Conservation (phyloP, 2,797 vertebrate species). For the Australoheros facetus region DNA sequence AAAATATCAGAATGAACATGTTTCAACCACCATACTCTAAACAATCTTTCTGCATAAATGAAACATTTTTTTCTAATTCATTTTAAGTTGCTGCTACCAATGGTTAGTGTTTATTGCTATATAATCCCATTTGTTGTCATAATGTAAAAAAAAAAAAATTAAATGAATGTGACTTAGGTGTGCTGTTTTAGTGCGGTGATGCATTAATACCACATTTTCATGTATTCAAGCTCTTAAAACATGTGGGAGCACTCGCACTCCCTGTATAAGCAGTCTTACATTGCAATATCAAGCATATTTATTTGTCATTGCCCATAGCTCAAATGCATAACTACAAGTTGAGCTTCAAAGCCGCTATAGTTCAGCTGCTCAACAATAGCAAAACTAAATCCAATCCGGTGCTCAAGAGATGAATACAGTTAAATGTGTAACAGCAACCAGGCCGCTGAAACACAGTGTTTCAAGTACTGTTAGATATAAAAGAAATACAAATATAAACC, state of each 20-base stretch:
- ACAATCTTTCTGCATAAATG: background rate
- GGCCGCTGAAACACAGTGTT: background rate
- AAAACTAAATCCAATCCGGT: constrained; percentile 6
- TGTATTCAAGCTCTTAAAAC: background rate
- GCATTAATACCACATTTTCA: no score
- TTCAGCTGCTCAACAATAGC: constrained; percentile 2
- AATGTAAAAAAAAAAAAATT: no score
- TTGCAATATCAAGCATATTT: background rate
- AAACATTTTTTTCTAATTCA: background rate
- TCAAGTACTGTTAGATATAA: constrained; percentile 14
- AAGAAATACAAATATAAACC: background rate
- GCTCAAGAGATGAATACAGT: background rate
- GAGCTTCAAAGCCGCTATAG: background rate
- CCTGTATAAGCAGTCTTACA: background rate
- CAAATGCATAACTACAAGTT: background rate
- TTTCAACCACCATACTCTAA: background rate
- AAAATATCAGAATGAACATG: background rate
- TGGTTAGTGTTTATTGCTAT: background rate
- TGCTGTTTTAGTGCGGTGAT: background rate
- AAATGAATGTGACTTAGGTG: background rate
- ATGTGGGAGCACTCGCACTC: background rate
- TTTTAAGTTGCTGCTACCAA: background rate
- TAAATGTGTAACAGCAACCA: background rate
- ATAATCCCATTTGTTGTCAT: no score
- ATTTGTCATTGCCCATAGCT: background rate